A percentile compares a stretch with the other conserved stretches of the same genome.
These are phyloP conservation scores for Microtus montanus DNA, from an alignment of 2,113 vertebrate genomes.

Conservation along the genomic window DNA sequence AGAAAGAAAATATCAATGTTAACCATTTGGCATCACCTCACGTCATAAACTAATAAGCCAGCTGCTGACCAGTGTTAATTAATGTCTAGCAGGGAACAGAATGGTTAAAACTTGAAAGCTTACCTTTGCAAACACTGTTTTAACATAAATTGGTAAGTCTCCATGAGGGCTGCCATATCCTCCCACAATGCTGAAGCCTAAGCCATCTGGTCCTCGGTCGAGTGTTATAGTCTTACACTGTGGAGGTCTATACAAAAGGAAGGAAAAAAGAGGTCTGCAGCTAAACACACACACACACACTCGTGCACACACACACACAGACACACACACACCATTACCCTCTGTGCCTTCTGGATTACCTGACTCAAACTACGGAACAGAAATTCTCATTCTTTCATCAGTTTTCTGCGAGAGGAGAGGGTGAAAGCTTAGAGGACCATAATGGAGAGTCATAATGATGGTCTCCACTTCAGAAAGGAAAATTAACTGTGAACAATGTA, in stretches of 20 bases:
- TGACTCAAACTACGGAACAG: background rate
- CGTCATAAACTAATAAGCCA: slow-evolving; percentile 69
- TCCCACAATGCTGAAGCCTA: slow-evolving; percentile 98
- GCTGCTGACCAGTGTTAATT: slow-evolving; percentile 64
- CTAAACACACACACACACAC: background rate
- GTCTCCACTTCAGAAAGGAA: slow-evolving; percentile 14
- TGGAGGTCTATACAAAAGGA: slow-evolving; percentile 88
- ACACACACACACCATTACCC: background rate
- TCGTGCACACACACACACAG: background rate
- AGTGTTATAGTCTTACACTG: slow-evolving; percentile 96
- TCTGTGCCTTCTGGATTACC: background rate
- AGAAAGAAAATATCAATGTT: slow-evolving; percentile 71
- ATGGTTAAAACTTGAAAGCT: slow-evolving; percentile 59
- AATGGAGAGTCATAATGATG: background rate
- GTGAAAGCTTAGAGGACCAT: background rate
- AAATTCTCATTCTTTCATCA: background rate
- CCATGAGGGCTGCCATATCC: slow-evolving; percentile 97
- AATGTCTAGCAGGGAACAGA: background rate
- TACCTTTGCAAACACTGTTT: slow-evolving; percentile 98
- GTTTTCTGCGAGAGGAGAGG: background rate
- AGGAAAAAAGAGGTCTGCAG: background rate
- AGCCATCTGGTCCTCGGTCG: slow-evolving; percentile 94
- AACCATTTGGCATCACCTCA: slow-evolving; percentile 63
- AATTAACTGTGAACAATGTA: background rate
- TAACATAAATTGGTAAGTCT: slow-evolving; percentile 98